Percentiles rank a stretch among this genome's conserved stretches.
Conservation (phyloP, 2,888 invertebrate species). For the Asteroscopus sphinx region DNA sequence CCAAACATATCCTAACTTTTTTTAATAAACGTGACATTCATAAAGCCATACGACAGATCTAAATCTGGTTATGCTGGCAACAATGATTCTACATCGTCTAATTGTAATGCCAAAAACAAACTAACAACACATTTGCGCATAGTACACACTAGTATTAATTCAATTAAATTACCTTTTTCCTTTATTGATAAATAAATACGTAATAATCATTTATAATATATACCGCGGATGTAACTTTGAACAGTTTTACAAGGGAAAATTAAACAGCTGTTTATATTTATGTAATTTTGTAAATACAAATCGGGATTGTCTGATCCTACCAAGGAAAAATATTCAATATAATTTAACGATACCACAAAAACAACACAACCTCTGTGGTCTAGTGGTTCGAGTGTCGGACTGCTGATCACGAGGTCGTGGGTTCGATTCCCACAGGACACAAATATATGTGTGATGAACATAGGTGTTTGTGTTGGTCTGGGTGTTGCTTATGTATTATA, state of each 20-base stretch:
- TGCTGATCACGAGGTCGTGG: too few relatives aligned
- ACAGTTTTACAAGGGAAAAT: too few relatives aligned
- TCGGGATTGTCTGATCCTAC: background rate
- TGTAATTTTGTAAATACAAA: too few relatives aligned
- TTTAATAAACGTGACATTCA: constrained; percentile 5
- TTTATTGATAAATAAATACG: constrained; percentile 15
- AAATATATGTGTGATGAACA: too few relatives aligned
- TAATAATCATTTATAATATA: constrained; percentile 3
- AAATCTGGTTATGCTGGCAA: constrained; percentile 16
- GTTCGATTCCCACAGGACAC: too few relatives aligned
- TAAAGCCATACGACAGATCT: constrained; percentile 19
- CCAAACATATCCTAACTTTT: background rate
- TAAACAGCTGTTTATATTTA: too few relatives aligned
- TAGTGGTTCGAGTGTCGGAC: too few relatives aligned
- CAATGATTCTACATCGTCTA: constrained; percentile 16
- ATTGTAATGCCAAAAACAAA: constrained; percentile 29
- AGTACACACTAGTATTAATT: constrained; percentile 21
- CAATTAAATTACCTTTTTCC: constrained; percentile 45
- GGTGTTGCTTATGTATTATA: too few relatives aligned
- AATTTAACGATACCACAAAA: background rate
- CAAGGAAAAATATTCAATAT: background rate
- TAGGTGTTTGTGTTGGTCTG: too few relatives aligned
- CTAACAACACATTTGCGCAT: constrained; percentile 2
- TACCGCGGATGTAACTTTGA: background rate
- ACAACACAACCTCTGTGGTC: too few relatives aligned